Conservation (phyloP, 2,888 invertebrate genomes). For the Leptogaster cylindrica region DNA sequence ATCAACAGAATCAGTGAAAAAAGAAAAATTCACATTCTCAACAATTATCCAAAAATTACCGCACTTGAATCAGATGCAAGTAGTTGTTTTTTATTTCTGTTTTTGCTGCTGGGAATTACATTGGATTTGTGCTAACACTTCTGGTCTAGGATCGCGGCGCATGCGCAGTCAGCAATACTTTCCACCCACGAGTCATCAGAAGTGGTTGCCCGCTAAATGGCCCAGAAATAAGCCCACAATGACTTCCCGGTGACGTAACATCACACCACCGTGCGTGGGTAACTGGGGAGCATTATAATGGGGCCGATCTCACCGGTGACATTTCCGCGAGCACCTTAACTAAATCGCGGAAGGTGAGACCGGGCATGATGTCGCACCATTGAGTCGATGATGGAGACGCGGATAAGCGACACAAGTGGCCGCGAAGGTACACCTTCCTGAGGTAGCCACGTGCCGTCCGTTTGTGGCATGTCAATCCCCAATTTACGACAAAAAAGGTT, state of each 20-base stretch:
- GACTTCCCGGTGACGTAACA: conserved; percentile 22
- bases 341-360: conserved; percentile 1
- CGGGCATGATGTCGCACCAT: not conserved
- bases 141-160: not conserved
- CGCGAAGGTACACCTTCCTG: too few species aligned
- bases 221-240: not conserved
- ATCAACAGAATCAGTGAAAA: too few species aligned
- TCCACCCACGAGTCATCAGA: not conserved
- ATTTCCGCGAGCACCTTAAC: conserved; percentile 19
- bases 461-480: conserved; percentile 10
- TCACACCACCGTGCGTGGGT: conserved; percentile 1
- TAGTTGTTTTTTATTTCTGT: too few species aligned
- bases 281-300: not conserved
- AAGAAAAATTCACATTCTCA: too few species aligned
- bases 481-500: conserved; percentile 14
- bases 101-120: not conserved
- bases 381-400: not conserved
- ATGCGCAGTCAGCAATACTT: not conserved
- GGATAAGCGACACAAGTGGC: not conserved
- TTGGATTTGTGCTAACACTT: not conserved
- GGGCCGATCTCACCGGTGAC: not conserved
- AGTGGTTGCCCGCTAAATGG: not conserved
- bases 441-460: conserved; percentile 19
- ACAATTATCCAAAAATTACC: too few species aligned
- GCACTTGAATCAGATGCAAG: too few species aligned